Evolutionary conservation across 2,113 vertebrate species (phyloP).

Genomic region (Channa argus): DNA sequence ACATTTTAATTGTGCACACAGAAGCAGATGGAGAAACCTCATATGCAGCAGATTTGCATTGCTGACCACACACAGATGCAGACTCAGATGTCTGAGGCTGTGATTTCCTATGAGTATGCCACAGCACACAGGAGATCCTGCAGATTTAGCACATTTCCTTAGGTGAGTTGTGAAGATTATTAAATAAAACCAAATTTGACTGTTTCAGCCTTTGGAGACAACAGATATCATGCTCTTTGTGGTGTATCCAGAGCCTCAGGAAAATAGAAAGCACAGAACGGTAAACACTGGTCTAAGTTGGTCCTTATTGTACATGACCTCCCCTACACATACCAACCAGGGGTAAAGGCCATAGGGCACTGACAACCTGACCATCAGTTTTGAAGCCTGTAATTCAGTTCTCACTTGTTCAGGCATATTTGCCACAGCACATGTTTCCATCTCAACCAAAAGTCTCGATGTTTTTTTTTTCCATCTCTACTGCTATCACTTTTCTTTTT

Average conservation of each 20-base stretch:
- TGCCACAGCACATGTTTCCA: constrained; percentile 10
- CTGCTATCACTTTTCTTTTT: neutral
- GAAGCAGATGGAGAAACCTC: constrained; percentile 44
- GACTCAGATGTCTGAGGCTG: constrained; percentile 23
- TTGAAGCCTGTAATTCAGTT: constrained; percentile 44
- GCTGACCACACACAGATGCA: constrained; percentile 63
- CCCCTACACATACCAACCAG: constrained; percentile 7
- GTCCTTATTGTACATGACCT: constrained; percentile 41
- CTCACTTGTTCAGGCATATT: constrained; percentile 26
- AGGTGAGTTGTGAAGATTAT: neutral
- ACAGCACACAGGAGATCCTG: neutral
- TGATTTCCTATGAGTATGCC: constrained; percentile 15
- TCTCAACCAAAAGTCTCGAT: constrained; percentile 28
- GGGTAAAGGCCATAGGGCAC: constrained; percentile 27
- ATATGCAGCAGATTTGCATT: constrained; percentile 36
- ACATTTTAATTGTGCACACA: constrained; percentile 48
- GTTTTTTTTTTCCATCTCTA: constrained; percentile 3
- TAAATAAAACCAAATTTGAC: neutral
- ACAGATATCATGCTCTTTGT: too few relatives aligned
- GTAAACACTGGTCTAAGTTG: neutral
- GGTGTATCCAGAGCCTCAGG: too few relatives aligned
- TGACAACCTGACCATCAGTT: constrained; percentile 46
- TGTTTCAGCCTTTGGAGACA: neutral
- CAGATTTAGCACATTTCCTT: neutral
- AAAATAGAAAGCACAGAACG: too few relatives aligned